Base-by-base conservation (phyloP, 2,797 vertebrate species). In the Craterocephalus amniculus region DNA sequence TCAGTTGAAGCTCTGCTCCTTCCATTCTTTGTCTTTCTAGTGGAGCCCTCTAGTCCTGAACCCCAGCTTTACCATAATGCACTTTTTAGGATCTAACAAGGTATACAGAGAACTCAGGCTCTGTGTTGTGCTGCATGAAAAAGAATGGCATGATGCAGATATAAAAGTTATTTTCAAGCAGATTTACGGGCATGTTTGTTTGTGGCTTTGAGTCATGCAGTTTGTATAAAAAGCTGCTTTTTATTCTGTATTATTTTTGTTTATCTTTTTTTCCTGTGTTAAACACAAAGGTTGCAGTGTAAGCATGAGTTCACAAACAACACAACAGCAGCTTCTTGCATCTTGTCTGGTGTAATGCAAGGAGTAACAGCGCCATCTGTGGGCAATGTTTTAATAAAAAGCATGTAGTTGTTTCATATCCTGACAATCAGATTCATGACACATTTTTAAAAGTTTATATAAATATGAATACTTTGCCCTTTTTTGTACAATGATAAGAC, bases 41-140 rank as follows among this genome's bases (percentile, higher is more conserved):
- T 99, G 97, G 97, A 99, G 96, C 74, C 97, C 97, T 91, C 95
- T 99, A 96, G 96, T 99, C 93, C 96, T 99, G 96, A 99, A 99
- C 87, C 97, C 97, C 95, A 99, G 97, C 96, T 99, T 97, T 93
- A 99, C 97, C 92, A 99, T 99, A 93, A 96, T 99, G 95, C 97
- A 99, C 95, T 97, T 99, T 96, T 96, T 99, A 95, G 97, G 97
- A 95, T 95, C 97, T 90, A 96, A 96, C 85, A 99, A 99, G 97
- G 97, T 99, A 98, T 95, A 93, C 80, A 48, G 90, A 87, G 69
- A 58, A 40, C 38, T 31, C 71, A 66, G 81, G 78, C 59, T 91
- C 43, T 87, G 75, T 92, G 89, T 93, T 70, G 90, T 91, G 95
- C 95, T 89, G 90, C 88, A 96, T 96, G 93, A 79, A 61, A 81